phyloP scores from a whole-genome alignment of 2,888 invertebrate genomes.

The Xanthorhoe designata region DNA sequence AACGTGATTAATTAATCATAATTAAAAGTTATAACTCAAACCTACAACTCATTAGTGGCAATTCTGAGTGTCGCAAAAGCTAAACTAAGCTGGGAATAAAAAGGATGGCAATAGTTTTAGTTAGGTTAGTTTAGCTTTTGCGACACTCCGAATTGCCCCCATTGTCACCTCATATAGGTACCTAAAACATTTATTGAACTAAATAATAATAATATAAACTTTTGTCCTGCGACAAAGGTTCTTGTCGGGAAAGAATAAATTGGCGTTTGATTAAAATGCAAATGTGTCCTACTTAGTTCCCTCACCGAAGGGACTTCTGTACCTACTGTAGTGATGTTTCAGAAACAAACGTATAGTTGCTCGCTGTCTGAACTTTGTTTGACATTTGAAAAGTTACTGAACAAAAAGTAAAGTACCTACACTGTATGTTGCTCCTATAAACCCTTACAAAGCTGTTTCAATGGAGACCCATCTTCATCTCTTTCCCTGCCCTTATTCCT shows the following conservation, averaged over 20 bases:
- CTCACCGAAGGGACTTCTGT: not conserved
- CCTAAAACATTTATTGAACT: not conserved
- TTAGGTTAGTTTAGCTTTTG: too few species aligned
- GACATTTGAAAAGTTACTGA: not conserved
- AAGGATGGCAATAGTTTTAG: too few species aligned
- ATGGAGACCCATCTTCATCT: too few species aligned
- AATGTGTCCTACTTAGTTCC: constrained; percentile 18
- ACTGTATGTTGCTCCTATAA: not conserved
- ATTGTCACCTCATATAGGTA: too few species aligned
- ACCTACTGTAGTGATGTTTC: constrained; percentile 1
- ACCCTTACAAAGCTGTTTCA: too few species aligned
- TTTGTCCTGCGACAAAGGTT: constrained; percentile 9
- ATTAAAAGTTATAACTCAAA: too few species aligned
- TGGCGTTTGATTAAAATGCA: constrained; percentile 29
- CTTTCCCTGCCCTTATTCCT: too few species aligned
- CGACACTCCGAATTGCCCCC: too few species aligned
- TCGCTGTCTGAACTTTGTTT: not conserved
- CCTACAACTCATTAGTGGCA: too few species aligned
- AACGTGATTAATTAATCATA: too few species aligned
- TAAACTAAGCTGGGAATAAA: too few species aligned
- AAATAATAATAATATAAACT: not conserved
- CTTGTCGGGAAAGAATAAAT: constrained; percentile 13
- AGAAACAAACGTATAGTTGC: not conserved
- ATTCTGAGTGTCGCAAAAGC: too few species aligned
- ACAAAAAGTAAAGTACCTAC: not conserved